Conservation (phyloP, 2,888 invertebrate genomes). For the Nezara viridula region DNA sequence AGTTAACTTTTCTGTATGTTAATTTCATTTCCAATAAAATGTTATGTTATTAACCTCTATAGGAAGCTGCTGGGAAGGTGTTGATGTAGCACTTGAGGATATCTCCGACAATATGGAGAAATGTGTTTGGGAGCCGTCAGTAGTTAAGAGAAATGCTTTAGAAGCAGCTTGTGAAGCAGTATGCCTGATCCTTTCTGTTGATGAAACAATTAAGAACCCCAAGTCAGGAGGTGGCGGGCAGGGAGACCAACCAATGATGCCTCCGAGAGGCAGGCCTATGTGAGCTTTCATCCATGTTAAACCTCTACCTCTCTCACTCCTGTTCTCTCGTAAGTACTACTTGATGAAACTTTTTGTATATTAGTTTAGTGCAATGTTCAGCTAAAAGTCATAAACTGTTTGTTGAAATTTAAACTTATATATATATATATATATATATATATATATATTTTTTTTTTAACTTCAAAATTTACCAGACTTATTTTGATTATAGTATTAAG, state of each 20-base stretch:
- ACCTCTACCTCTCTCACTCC: neutral
- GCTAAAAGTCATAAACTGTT: too few relatives aligned
- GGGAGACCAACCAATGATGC: conserved; percentile 72
- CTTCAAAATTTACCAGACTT: too few relatives aligned
- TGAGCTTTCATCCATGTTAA: neutral
- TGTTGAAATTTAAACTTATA: too few relatives aligned
- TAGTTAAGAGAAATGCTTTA: conserved; percentile 96
- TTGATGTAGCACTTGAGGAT: conserved; percentile 94
- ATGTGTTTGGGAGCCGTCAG: conserved; percentile 98
- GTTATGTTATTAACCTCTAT: neutral
- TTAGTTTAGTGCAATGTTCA: too few relatives aligned
- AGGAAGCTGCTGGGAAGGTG: conserved; percentile 84
- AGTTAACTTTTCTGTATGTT: too few relatives aligned
- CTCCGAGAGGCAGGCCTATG: conserved; percentile 72
- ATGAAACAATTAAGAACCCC: conserved; percentile 97
- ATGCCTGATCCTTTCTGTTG: conserved; percentile 94
- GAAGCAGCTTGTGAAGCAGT: conserved; percentile 97
- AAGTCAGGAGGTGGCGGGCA: conserved; percentile 74
- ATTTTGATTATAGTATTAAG: too few relatives aligned
- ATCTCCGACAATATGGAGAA: conserved; percentile 92
- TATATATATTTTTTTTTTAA: too few relatives aligned
- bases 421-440: too few relatives aligned
- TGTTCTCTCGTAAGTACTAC: neutral
- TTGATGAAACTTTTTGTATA: neutral
- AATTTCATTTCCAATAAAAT: neutral